Conservation (phyloP, 2,113 vertebrate species). For the Gymnocephalus cernua region DNA sequence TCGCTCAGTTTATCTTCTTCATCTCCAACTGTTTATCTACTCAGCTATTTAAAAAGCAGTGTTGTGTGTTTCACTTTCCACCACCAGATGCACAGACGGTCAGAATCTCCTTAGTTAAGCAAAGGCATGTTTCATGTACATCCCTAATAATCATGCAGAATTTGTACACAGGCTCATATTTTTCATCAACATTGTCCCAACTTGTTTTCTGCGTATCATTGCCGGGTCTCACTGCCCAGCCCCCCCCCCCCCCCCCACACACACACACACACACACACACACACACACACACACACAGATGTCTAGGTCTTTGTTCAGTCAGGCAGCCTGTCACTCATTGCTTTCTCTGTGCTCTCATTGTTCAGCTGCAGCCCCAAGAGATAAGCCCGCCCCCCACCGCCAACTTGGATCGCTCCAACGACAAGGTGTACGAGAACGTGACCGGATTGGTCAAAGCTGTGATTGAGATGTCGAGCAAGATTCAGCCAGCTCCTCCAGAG, state of each 20-base stretch:
- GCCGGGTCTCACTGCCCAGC: not conserved
- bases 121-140: conserved; percentile 1
- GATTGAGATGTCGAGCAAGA: conserved; percentile 99
- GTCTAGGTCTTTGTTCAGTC: not conserved
- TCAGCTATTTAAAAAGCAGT: not conserved
- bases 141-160: not conserved
- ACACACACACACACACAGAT: no score
- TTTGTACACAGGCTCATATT: not conserved
- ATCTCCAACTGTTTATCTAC: not conserved
- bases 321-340: not conserved
- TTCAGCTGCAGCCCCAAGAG: conserved; percentile 96
- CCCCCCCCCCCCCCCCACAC: no score
- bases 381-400: conserved; percentile 97
- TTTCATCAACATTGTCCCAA: not conserved
- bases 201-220: not conserved
- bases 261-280: no score
- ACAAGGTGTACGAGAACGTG: conserved; percentile 98
- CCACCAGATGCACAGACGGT: not conserved
- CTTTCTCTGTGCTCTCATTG: conserved; percentile 16
- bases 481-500: conserved; percentile 95
- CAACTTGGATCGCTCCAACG: conserved; percentile 97
- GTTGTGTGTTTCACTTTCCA: not conserved
- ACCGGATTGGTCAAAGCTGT: conserved; percentile 97
- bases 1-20: not conserved
- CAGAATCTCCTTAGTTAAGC: not conserved